Base-by-base conservation (phyloP, 92 coral and sea anemone species). In the Blastomussa wellsi region DNA sequence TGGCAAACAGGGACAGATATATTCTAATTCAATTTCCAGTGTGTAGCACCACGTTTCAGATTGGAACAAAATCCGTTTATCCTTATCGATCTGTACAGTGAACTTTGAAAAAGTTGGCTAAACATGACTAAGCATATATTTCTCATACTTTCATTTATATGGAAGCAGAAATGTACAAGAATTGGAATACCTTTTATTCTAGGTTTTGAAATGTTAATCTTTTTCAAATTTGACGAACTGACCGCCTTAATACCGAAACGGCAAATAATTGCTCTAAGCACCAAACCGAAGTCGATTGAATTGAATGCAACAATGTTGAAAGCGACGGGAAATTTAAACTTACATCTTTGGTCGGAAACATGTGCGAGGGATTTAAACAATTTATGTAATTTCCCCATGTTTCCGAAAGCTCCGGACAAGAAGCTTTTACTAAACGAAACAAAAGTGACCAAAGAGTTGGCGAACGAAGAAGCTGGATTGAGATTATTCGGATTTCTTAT, bases 351-450 rank as follows among this genome's bases (percentile, higher is more conserved):
- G 93, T 36, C 65, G 42, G 83, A 66, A 2, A 69, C 73, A 6
- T 80, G 86, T 11, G 74, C 82, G 17, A 17, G 44, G 39, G 67
- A 67, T 51, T 36, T 89, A 5, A 76, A 87, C 49, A n/a, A 73
- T 20, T 36, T 89, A 38, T 86, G 95, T 68, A 71, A 86, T 35
- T 83, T 79, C 37, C 93, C 93, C 0, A 79, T 92, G 82, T 92
- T 89, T 36, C 93, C 95, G 0, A 89, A 83, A n/a, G 91, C 88
- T 7, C 95, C 93, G 29, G 90, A 84, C 44, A 31, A 15, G 0
- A 75, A 65, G 47, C 5, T 26, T 7, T 47, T 64, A n/a, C 39
- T 49, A 6, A 32, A 64, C 17, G 36, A 7, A 48, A 48, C 81
- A 26, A 78, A 28, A 7, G 4, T 48, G 7, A 16, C 31, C 13